phyloP scores from a whole-genome alignment of 2,797 vertebrate genomes.

The Nasua narica region DNA sequence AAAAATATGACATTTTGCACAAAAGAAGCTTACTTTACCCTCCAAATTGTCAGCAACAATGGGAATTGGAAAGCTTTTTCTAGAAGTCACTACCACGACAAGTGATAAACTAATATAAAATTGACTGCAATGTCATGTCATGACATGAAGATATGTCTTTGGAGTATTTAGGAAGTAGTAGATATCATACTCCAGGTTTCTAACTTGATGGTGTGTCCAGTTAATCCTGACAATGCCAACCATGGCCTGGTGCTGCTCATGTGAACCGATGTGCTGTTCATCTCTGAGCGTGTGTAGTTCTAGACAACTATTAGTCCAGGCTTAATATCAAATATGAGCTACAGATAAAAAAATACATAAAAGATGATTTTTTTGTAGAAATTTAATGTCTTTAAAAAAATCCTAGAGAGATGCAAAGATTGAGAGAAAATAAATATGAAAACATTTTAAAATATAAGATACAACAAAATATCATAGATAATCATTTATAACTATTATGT shows the following conservation, averaged over 20 bases:
- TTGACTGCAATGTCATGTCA: background rate
- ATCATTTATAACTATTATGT: background rate
- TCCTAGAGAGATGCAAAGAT: background rate
- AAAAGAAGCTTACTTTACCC: background rate
- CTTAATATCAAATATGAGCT: background rate
- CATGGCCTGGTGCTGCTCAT: too few relatives aligned
- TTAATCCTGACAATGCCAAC: background rate
- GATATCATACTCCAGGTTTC: background rate
- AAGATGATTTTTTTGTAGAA: background rate
- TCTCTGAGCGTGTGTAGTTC: background rate
- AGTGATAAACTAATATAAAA: background rate
- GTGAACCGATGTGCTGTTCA: background rate
- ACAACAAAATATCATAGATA: background rate
- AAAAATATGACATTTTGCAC: background rate
- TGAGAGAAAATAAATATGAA: background rate
- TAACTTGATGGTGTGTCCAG: background rate
- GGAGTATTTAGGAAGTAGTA: background rate
- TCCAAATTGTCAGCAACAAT: background rate
- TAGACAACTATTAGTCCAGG: background rate
- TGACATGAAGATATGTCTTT: background rate
- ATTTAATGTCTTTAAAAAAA: too few relatives aligned
- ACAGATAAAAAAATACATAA: background rate
- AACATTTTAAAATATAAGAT: background rate
- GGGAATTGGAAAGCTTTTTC: background rate
- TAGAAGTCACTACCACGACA: background rate